Conservation (phyloP, 2,113 vertebrate species). For the Puffinus mauretanicus region DNA sequence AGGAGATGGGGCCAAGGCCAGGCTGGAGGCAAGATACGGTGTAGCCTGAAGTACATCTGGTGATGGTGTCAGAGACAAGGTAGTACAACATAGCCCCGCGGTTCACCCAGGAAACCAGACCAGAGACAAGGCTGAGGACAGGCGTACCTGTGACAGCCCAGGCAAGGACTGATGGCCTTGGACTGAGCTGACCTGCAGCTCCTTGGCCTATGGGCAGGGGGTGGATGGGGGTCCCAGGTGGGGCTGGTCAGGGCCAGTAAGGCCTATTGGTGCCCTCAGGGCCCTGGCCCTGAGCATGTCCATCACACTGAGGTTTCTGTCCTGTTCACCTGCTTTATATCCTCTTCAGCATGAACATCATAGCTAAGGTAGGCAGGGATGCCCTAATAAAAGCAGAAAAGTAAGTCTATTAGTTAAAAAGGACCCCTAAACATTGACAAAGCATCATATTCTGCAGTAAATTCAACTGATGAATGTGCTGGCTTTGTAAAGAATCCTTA, state of each 20-base stretch:
- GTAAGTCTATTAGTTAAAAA: not conserved
- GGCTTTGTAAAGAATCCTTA: not conserved
- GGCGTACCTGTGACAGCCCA: not conserved
- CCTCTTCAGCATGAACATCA: not conserved
- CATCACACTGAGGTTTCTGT: not conserved
- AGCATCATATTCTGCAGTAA: not conserved
- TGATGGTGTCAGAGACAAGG: not conserved
- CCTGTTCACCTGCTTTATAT: not conserved
- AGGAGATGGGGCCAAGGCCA: not conserved
- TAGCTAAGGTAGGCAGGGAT: not conserved
- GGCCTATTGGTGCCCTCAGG: not conserved
- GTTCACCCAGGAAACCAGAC: not conserved
- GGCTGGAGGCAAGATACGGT: not conserved
- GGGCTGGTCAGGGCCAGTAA: not conserved
- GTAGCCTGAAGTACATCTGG: not conserved
- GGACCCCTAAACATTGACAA: not conserved
- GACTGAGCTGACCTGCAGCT: not conserved
- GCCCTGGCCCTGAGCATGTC: not conserved
- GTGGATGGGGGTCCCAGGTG: not conserved
- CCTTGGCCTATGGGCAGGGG: not conserved
- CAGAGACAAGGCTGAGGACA: not conserved
- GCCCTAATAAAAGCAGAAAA: not conserved
- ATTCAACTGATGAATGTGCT: not conserved
- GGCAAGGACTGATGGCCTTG: not conserved
- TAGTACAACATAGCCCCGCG: not conserved